Percentiles rank a stretch among this genome's conserved stretches.
Conservation (phyloP, 1,140 invertebrate species). For the Drosophila orosa region DNA sequence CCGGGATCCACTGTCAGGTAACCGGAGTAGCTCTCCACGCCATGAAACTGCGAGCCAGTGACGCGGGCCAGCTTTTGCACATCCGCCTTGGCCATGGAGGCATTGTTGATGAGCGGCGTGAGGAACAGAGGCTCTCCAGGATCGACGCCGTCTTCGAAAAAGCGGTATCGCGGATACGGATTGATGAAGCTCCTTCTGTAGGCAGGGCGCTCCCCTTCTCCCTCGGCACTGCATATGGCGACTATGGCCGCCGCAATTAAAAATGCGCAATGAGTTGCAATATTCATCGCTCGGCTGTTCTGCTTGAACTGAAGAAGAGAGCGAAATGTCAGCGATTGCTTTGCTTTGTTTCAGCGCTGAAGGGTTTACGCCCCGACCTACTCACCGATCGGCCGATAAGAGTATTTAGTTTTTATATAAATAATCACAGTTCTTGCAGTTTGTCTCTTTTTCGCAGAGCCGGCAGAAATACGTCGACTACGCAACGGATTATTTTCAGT, state of each 20-base stretch:
- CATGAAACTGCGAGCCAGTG: conserved; percentile 56
- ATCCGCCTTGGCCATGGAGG: conserved; percentile 34
- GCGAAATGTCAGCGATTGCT: conserved; percentile 7
- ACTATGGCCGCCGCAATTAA: conserved; percentile 31
- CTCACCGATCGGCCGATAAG: conserved; percentile 40
- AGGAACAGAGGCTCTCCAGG: conserved; percentile 76
- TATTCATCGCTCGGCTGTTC: conserved; percentile 58
- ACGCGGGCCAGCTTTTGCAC: conserved; percentile 67
- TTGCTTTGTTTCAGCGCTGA: conserved; percentile 2
- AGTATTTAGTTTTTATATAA: not conserved
- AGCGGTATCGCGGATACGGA: conserved; percentile 73
- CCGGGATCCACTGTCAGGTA: conserved; percentile 91
- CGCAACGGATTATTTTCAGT: conserved; percentile 11
- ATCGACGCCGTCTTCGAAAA: conserved; percentile 66
- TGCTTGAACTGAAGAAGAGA: conserved; percentile 13
- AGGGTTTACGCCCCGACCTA: conserved; percentile 30
- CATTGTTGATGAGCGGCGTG: conserved; percentile 65
- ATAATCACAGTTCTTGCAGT: conserved; percentile 21
- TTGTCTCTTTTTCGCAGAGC: conserved; percentile 18
- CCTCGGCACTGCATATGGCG: conserved; percentile 7
- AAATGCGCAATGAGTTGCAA: conserved; percentile 65
- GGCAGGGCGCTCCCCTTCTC: conserved; percentile 17
- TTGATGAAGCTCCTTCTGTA: conserved; percentile 73
- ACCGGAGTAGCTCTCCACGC: conserved; percentile 85
- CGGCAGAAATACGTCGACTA: conserved; percentile 10